Base-by-base conservation (phyloP, 2,888 invertebrate species). In the Notodonta dromedarius region DNA sequence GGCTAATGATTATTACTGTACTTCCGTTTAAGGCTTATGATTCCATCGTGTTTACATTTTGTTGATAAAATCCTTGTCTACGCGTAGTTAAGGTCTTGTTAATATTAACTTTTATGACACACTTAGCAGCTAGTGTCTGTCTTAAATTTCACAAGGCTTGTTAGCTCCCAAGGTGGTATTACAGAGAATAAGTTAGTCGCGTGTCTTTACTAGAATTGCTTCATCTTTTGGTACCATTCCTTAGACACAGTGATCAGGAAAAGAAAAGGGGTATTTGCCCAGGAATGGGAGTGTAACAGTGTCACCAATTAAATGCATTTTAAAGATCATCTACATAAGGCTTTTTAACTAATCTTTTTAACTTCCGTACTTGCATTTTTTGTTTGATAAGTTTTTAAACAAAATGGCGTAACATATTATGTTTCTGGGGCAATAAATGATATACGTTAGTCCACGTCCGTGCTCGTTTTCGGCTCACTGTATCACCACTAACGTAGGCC, bases 1-100 rank as follows among this genome's bases (percentile, higher is more conserved):
- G 2, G 32, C 52, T 52, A 52, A 52, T 52, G 52, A 52, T 35
- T 52, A 52, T 52, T 52, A 35, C 50, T n/a, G 50, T 50, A 50
- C 32, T 52, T 35, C 52, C 32, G 52, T 16, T 48, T 48, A 13
- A 51, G 51, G 16, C 51, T 51, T 51, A 51, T 52, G 52, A 52
- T 52, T 52, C n/a, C 35, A 52, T 32, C 35, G 11, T 32, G 32
- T 52, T 32, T 32, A 52, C 52, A 52, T 52, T 52, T 52, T 52
- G 32, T 50, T 52, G 52, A 32, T 52, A 52, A 52, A 52, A 52
- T 52, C 52, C 13, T 32, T 2, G 52, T 12, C 24, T 5, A 24
- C 13, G 35, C 52, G 13, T 4, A 13, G 24, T 12, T 32, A 52
- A 12, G 32, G 2, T 32, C 32, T 52, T 32, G 13, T 52, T 52